phyloP scores from a whole-genome alignment of 2,797 vertebrate genomes.

The Psittacula echo region DNA sequence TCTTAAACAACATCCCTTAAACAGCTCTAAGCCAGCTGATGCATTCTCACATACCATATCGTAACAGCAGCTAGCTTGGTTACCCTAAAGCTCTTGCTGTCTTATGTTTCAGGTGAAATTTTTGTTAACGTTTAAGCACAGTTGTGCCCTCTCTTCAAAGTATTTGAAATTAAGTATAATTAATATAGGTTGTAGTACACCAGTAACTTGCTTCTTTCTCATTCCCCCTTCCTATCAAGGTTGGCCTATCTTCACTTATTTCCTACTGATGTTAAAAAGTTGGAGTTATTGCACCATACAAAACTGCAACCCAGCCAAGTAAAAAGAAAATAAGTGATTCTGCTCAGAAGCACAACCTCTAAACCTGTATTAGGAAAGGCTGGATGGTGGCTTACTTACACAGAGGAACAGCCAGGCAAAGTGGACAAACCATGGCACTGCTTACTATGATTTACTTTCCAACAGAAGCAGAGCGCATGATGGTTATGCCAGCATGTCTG shows the following conservation, averaged over 20 bases:
- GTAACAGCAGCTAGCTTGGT: not conserved
- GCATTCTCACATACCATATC: not conserved
- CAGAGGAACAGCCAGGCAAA: not conserved
- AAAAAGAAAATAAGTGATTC: not conserved
- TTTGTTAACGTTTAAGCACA: not conserved
- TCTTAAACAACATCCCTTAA: not conserved
- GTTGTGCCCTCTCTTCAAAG: not conserved
- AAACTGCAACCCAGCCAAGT: not conserved
- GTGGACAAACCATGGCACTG: not conserved
- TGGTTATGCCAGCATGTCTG: rapidly evolving
- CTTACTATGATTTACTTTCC: not conserved
- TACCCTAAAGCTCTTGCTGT: not conserved
- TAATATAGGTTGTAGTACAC: not conserved
- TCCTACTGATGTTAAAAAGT: not conserved
- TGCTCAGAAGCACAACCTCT: not conserved
- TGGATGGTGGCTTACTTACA: not conserved
- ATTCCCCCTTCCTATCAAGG: not conserved
- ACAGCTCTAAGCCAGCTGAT: not conserved
- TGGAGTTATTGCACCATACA: not conserved
- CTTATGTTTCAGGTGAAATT: not conserved
- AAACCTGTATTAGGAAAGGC: not conserved
- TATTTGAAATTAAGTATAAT: not conserved
- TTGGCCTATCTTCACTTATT: not conserved
- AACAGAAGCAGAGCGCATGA: rapidly evolving
- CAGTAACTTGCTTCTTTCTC: not conserved